phyloP scores from a whole-genome alignment of 2,888 invertebrate species.

The Eupithecia dodoneata region DNA sequence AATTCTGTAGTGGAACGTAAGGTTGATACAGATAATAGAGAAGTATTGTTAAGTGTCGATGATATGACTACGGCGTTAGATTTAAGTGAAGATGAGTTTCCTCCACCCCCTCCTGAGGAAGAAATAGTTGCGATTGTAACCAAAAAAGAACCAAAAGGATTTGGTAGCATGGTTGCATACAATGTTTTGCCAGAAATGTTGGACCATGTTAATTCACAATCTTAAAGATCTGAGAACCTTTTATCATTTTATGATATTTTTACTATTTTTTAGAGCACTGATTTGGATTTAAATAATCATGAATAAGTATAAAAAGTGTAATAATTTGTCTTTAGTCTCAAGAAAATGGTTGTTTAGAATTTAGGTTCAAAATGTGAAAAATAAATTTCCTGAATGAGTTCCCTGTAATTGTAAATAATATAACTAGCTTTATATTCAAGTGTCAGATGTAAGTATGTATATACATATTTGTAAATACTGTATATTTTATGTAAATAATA shows the following conservation, averaged over 20 bases:
- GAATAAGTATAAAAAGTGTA: neutral
- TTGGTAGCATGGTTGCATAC: conserved; percentile 82
- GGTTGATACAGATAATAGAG: conserved; percentile 79
- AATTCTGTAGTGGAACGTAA: conserved; percentile 76
- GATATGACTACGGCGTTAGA: conserved; percentile 74
- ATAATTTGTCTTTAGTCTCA: neutral
- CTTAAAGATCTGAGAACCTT: conserved; percentile 46
- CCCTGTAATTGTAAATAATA: neutral
- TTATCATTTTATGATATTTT: neutral
- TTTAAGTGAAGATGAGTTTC: conserved; percentile 64
- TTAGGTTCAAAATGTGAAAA: neutral
- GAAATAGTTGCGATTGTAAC: conserved; percentile 81
- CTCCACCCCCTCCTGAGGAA: conserved; percentile 75
- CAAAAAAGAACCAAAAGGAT: conserved; percentile 79
- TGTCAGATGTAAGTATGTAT: conserved; percentile 44
- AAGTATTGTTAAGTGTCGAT: conserved; percentile 80
- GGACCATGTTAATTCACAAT: conserved; percentile 74
- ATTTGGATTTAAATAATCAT: neutral
- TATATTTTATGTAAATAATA: conserved; percentile 51
- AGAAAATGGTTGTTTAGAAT: neutral
- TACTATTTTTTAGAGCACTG: neutral
- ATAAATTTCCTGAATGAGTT: neutral
- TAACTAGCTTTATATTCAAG: neutral
- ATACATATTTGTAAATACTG: conserved; percentile 56
- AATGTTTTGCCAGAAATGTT: conserved; percentile 81